phyloP scores from a whole-genome alignment of 2,113 vertebrate genomes.

The Cheilinus undulatus region DNA sequence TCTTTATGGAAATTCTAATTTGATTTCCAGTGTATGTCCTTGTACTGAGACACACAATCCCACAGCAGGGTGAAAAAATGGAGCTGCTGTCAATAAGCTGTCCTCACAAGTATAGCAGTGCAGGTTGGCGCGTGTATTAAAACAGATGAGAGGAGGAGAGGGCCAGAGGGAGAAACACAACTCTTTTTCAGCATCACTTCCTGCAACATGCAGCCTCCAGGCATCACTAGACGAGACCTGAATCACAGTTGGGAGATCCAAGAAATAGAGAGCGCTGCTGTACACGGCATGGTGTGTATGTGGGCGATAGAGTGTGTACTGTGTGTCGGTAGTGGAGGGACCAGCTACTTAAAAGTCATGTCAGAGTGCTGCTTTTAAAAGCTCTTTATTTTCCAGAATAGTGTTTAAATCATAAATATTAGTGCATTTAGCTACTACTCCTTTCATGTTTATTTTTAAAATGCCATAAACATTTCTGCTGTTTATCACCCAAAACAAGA shows the following conservation, averaged over 20 bases:
- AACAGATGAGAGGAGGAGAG: slow-evolving; percentile 65
- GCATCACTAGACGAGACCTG: slow-evolving; percentile 66
- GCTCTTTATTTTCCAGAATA: neutral
- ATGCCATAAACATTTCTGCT: neutral
- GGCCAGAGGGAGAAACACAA: slow-evolving; percentile 62
- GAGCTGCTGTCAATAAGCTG: slow-evolving; percentile 4
- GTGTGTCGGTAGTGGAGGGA: neutral
- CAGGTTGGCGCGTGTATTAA: slow-evolving; percentile 2
- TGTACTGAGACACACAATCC: neutral
- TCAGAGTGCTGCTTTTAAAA: neutral
- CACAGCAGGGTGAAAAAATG: neutral
- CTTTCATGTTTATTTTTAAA: no score
- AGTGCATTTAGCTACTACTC: no score
- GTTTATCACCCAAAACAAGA: neutral
- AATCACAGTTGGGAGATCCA: slow-evolving; percentile 65
- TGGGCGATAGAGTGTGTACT: slow-evolving; percentile 9
- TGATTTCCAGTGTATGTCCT: neutral
- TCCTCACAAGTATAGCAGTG: slow-evolving; percentile 5
- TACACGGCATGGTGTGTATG: neutral
- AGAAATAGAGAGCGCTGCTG: slow-evolving; percentile 34
- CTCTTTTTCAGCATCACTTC: slow-evolving; percentile 73
- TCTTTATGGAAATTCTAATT: slow-evolving; percentile 17
- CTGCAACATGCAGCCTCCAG: slow-evolving; percentile 72
- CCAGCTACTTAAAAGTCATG: neutral
- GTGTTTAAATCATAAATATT: slow-evolving; percentile 3